Base-by-base conservation (phyloP, 1,140 invertebrate genomes). In the Leptinotarsa texana region DNA sequence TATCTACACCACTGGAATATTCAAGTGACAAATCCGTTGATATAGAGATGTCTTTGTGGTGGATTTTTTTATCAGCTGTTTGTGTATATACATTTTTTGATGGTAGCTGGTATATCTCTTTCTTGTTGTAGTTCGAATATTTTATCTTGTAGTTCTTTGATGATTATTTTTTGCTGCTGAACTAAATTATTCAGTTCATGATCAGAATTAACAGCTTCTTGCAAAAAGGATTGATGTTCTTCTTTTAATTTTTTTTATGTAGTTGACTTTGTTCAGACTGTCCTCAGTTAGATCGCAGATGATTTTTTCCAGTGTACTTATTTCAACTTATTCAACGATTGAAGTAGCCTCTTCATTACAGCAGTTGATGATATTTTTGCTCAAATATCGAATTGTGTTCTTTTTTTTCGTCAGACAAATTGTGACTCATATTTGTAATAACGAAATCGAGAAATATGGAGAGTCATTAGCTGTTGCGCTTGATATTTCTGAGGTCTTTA, bases 351-450 rank as follows among this genome's bases (percentile, higher is more conserved):
- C 27, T 13, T 65, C 63, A 65, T 65, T 65, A 65, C 63, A 65
- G 18, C 21, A 65, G 63, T 13, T 65, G 63, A 65, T 65, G 18
- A 65, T 65, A 18, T 65, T 65, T 22, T 18, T 21, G 13, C 13
- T 65, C 18, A 65, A n/a, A 8, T n/a, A 24, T 65, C 63, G 63
- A 22, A 65, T 21, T 65, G 24, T 65, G 18, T n/a, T 65, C 24
- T 8, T 65, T 21, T 18, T 65, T 27, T 65, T 65, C 63, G 18
- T 65, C 63, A 65, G 18, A 65, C 63, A 65, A 65, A n/a, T n/a
- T n/a, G n/a, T n/a, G n/a, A 24, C 22, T 3, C 22, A 24, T 24
- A 24, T 24, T 24, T 24, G 22, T 24, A 24, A 24, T 24, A 24
- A 24, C 1, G 22, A 2, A 24, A 24, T 24, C 24, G 24, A 24